Evolutionary conservation across 2,888 invertebrate species (phyloP), one percentile per base, ranked within the genome.

Genomic region (Zeuzera pyrina): DNA sequence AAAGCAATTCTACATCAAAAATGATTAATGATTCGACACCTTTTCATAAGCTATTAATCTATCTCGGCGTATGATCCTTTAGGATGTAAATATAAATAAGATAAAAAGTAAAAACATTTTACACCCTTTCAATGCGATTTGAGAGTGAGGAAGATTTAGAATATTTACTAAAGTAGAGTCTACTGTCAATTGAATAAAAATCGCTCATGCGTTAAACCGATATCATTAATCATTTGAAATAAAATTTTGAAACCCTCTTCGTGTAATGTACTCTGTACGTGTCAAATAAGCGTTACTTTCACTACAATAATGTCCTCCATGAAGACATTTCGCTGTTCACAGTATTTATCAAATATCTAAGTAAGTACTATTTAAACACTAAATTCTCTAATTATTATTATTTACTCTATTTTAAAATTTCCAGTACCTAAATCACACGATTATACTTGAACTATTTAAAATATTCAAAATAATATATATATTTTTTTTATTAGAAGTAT

Each of bases 221-320:
- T 48, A 54, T 71, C 81, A 79, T 78, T 74, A 74, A 81, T 81
- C 79, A 83, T 79, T 52, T 53, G 35, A 53, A 62, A 66, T 63
- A 60, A 55, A 49, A 42, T 45, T 54, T 57, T 51, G 49, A 49
- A 60, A 49, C 49, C 55, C 37, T 30, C 35, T 25, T n/a, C n/a
- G n/a, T n/a, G n/a, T n/a, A n/a, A n/a, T n/a, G n/a, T n/a, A n/a
- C n/a, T n/a, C n/a, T n/a, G n/a, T n/a, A n/a, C n/a, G n/a, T n/a
- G n/a, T n/a, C n/a, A n/a, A n/a, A n/a, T n/a, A n/a, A n/a, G n/a
- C n/a, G n/a, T n/a, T n/a, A n/a, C n/a, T n/a, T n/a, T n/a, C n/a
- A n/a, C n/a, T n/a, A n/a, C n/a, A n/a, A n/a, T n/a, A n/a, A n/a
- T n/a, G n/a, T n/a, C n/a, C n/a, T n/a, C n/a, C n/a, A n/a, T n/a